phyloP scores from a whole-genome alignment of 2,113 vertebrate genomes.

The Tragelaphus scriptus region DNA sequence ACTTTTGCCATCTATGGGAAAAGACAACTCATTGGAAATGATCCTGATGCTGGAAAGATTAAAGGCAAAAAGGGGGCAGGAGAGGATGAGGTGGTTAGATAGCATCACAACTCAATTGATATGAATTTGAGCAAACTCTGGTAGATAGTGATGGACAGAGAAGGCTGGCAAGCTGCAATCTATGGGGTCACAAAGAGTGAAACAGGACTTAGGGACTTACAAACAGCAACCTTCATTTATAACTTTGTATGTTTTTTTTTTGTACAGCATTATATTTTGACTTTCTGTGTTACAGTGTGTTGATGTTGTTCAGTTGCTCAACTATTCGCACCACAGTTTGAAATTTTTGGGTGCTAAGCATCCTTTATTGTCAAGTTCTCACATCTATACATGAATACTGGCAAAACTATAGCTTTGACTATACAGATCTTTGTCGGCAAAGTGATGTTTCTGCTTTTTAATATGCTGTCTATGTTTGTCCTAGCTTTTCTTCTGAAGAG shows the following conservation, averaged over 20 bases:
- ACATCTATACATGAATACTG: neutral
- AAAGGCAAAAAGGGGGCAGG: neutral
- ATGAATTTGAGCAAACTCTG: neutral
- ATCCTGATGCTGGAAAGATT: neutral
- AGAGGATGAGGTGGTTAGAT: neutral
- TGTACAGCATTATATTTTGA: neutral
- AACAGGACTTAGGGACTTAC: neutral
- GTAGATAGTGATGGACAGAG: neutral
- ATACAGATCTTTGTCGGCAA: neutral
- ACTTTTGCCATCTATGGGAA: neutral
- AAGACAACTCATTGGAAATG: neutral
- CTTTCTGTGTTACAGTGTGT: fast-evolving
- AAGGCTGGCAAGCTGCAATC: neutral
- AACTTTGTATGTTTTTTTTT: neutral
- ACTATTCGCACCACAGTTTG: neutral
- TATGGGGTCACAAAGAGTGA: neutral
- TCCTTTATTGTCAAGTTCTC: neutral
- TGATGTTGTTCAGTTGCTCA: neutral
- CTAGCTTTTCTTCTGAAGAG: neutral
- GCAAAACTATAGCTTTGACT: neutral
- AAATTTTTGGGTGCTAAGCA: neutral
- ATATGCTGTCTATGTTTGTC: neutral
- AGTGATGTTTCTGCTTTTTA: neutral
- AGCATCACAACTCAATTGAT: neutral
- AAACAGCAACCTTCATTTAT: neutral